These are phyloP conservation scores for Cybosia mesomella DNA, from an alignment of 2,888 invertebrate species.

Conservation along the genomic window DNA sequence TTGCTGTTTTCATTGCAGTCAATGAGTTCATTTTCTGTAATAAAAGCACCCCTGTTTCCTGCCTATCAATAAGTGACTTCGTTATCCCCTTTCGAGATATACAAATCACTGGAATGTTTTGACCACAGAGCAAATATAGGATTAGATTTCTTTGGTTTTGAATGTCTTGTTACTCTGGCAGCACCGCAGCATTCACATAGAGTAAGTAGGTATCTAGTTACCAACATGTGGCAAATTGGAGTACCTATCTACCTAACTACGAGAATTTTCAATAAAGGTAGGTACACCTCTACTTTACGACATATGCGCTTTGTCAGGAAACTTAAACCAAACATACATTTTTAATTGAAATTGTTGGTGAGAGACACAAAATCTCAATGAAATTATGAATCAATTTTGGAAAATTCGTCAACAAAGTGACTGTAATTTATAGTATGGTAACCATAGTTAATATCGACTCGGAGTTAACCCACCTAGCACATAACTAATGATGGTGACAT, in stretches of 20 bases:
- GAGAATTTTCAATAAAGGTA: too few species aligned
- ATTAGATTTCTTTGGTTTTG: not conserved
- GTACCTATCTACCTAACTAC: not conserved
- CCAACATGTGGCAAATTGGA: not conserved
- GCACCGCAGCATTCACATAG: not conserved
- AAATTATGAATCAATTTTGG: too few species aligned
- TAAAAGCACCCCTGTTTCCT: slow-evolving; percentile 43
- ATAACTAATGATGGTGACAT: not conserved
- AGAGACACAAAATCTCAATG: too few species aligned
- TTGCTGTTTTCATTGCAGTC: slow-evolving; percentile 61
- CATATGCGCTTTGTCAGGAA: too few species aligned
- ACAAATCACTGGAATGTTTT: slow-evolving; percentile 20
- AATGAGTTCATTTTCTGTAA: slow-evolving; percentile 46
- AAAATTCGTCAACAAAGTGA: too few species aligned
- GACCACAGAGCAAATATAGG: slow-evolving; percentile 12
- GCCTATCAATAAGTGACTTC: slow-evolving; percentile 32
- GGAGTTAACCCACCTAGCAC: too few species aligned
- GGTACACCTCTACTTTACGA: too few species aligned
- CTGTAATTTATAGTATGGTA: too few species aligned
- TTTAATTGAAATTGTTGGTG: too few species aligned
- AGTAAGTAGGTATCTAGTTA: not conserved
- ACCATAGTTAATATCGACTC: too few species aligned
- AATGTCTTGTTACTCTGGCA: not conserved
- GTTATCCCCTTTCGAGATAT: slow-evolving; percentile 32
- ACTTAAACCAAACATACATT: too few species aligned